phyloP scores from a whole-genome alignment of 92 coral and sea anemone species.

The Scolanthus callimorphus region DNA sequence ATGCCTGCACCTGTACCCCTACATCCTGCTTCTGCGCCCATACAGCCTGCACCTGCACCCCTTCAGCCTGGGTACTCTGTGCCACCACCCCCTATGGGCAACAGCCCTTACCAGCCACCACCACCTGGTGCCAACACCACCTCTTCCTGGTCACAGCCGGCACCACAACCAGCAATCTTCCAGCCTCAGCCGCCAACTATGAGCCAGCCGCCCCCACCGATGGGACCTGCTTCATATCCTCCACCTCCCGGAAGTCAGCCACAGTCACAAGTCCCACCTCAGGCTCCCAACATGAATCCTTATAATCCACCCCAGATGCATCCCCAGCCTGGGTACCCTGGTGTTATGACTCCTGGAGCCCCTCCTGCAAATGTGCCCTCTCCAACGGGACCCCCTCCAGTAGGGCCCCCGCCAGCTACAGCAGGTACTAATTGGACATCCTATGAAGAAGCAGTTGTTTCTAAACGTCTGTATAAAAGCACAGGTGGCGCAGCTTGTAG shows the following conservation, averaged over 20 bases:
- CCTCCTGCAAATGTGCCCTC: slow-evolving; percentile 55
- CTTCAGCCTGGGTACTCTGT: slow-evolving; percentile 65
- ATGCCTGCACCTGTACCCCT: slow-evolving; percentile 23
- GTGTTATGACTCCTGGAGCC: slow-evolving; percentile 69
- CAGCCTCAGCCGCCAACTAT: slow-evolving; percentile 42
- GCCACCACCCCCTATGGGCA: slow-evolving; percentile 42
- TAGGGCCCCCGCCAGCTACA: slow-evolving; percentile 56
- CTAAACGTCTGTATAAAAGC: no score
- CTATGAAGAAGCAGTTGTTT: no score
- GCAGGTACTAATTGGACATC: no score
- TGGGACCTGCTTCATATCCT: neutral
- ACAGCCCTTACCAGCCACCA: slow-evolving; percentile 46
- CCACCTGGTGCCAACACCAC: slow-evolving; percentile 30
- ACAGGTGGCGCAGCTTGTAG: no score
- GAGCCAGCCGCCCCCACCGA: slow-evolving; percentile 34
- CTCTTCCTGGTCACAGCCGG: slow-evolving; percentile 63
- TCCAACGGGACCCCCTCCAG: slow-evolving; percentile 58
- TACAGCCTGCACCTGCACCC: slow-evolving; percentile 19
- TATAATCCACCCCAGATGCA: slow-evolving; percentile 55
- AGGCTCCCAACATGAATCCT: slow-evolving; percentile 19
- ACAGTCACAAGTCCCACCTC: slow-evolving; percentile 48
- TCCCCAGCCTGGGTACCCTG: slow-evolving; percentile 43
- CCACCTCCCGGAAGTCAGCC: slow-evolving; percentile 11
- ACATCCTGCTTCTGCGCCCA: slow-evolving; percentile 38
- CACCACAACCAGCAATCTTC: slow-evolving; percentile 42